Evolutionary conservation across 1,140 invertebrate species (phyloP).

Genomic region (Drosophila setifemur): DNA sequence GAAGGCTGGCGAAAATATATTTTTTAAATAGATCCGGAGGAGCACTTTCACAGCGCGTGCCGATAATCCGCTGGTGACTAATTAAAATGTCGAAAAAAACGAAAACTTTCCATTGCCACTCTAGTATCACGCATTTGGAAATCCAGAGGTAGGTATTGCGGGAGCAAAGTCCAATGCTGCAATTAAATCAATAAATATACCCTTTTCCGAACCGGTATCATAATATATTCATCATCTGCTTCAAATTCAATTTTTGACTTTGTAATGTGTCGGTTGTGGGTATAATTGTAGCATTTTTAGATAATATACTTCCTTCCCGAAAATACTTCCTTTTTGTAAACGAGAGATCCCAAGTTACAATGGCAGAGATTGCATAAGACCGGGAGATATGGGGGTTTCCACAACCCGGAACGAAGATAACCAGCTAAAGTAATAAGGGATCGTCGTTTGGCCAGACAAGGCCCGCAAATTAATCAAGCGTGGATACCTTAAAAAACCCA

Average conservation of each 20-base stretch:
- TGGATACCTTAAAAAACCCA: constrained; percentile 18
- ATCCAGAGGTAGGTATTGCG: background rate
- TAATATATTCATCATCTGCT: background rate
- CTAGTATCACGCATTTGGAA: background rate
- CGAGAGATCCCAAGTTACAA: background rate
- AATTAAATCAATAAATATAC: background rate
- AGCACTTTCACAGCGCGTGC: constrained; percentile 8
- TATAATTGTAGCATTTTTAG: no score
- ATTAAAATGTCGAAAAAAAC: constrained; percentile 27
- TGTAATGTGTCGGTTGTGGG: no score
- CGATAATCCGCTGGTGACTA: constrained; percentile 33
- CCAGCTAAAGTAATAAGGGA: background rate
- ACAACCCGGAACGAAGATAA: constrained; percentile 14
- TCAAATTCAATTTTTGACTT: background rate
- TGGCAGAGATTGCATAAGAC: background rate
- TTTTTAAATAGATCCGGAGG: background rate
- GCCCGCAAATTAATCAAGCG: constrained; percentile 17
- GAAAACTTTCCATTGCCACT: constrained; percentile 19
- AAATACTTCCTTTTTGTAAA: background rate
- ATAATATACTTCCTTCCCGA: no score
- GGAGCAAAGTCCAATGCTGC: constrained; percentile 12
- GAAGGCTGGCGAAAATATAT: constrained; percentile 11
- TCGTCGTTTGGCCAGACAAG: constrained; percentile 9
- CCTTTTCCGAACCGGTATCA: background rate
- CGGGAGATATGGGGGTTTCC: background rate